A percentile compares a stretch with the other conserved stretches of the same genome.
These are phyloP conservation scores for Crioceris asparagi DNA, from an alignment of 2,888 invertebrate genomes.

Conservation along the genomic window DNA sequence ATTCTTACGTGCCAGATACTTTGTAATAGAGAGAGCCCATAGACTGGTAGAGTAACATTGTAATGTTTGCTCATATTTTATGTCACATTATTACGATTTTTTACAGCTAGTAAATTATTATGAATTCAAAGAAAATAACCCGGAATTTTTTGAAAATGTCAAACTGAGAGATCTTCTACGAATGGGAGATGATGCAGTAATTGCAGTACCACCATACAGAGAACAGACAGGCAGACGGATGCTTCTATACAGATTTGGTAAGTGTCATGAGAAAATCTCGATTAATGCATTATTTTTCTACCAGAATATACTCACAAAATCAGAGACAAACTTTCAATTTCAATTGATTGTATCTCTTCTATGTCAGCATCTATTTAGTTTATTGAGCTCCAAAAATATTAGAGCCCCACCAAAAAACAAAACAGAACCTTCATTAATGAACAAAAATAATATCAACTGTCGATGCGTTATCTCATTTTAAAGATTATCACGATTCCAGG, in stretches of 20 bases:
- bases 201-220: constrained; percentile 64
- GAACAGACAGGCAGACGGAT: constrained; percentile 65
- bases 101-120: constrained; percentile 65
- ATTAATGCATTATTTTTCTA: neutral
- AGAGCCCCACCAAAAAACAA: too few species aligned
- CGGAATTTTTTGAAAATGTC: constrained; percentile 55
- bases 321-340: too few species aligned
- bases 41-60: constrained; percentile 52
- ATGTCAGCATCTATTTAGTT: too few species aligned
- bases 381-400: too few species aligned
- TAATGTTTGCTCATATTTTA: constrained; percentile 1
- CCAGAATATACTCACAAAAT: too few species aligned
- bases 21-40: constrained; percentile 60
- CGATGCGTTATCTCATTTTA: too few species aligned
- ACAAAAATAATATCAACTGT: too few species aligned
- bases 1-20: constrained; percentile 64
- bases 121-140: constrained; percentile 62
- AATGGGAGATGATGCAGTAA: constrained; percentile 56
- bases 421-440: too few species aligned
- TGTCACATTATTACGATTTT: constrained; percentile 21
- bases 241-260: constrained; percentile 61
- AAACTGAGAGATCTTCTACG: constrained; percentile 51
- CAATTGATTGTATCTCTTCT: too few species aligned
- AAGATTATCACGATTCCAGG: constrained; percentile 37
- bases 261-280: constrained; percentile 5